Conservation (phyloP, 2,888 invertebrate genomes). For the Drosophila borealis region DNA sequence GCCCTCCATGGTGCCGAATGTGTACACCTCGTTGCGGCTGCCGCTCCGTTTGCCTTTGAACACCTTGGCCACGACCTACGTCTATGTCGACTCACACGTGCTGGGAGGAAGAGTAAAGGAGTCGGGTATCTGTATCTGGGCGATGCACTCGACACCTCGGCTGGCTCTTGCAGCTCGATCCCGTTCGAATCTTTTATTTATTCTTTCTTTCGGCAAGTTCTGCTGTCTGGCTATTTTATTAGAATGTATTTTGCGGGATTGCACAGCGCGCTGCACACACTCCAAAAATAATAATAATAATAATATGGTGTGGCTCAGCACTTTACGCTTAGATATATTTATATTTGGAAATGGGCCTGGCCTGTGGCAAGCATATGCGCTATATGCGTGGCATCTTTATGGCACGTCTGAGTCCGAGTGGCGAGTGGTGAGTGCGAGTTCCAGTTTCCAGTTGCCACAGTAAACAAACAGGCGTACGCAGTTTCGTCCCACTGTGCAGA, state of each 20-base stretch:
- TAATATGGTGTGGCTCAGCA: conserved; percentile 52
- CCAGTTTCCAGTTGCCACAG: conserved; percentile 32
- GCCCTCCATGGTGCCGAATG: conserved; percentile 84
- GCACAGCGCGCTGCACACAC: conserved; percentile 48
- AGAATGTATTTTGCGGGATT: conserved; percentile 65
- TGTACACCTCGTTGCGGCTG: conserved; percentile 80
- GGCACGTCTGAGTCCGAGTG: conserved; percentile 31
- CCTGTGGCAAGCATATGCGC: conserved; percentile 39
- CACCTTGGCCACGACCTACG: conserved; percentile 78
- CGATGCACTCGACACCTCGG: conserved; percentile 66
- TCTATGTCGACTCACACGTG: conserved; percentile 31
- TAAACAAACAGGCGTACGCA: conserved; percentile 50
- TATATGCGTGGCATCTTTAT: conserved; percentile 54
- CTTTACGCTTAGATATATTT: conserved; percentile 24
- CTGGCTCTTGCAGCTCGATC: conserved; percentile 19
- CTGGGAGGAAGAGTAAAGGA: not conserved
- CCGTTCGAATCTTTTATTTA: conserved; percentile 28
- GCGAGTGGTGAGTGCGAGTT: conserved; percentile 12
- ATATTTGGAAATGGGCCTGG: conserved; percentile 16
- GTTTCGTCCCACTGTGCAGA: conserved; percentile 71
- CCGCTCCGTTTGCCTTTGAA: conserved; percentile 56
- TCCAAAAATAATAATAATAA: conserved; percentile 21
- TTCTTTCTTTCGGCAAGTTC: conserved; percentile 64
- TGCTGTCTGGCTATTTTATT: conserved; percentile 62
- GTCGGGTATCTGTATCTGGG: conserved; percentile 32